Percentiles rank a stretch among this genome's conserved stretches.
These are phyloP conservation scores for Acanthosepion pharaonis DNA, from an alignment of 2,888 invertebrate genomes.

Conservation along the genomic window DNA sequence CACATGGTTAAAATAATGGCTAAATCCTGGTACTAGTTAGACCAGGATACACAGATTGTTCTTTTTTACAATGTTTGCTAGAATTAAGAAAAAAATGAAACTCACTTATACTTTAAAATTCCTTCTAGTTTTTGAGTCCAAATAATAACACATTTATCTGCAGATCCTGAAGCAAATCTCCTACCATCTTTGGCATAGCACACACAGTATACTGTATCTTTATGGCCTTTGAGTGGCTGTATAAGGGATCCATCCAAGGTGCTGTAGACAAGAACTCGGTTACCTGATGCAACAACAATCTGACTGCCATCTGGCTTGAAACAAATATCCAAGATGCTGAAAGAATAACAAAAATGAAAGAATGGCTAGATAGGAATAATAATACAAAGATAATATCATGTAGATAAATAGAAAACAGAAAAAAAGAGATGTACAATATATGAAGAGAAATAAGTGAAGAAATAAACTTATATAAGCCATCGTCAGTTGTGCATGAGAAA, in stretches of 20 bases:
- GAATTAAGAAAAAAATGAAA: conserved; percentile 56
- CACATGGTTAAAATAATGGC: too few relatives aligned
- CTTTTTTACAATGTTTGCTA: neutral
- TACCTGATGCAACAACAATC: conserved; percentile 93
- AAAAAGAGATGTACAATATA: neutral
- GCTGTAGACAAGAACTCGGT: conserved; percentile 95
- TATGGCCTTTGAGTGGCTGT: conserved; percentile 95
- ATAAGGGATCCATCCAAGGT: conserved; percentile 91
- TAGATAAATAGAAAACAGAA: neutral
- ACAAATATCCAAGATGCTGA: conserved; percentile 93
- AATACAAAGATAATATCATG: neutral
- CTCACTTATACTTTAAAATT: conserved; percentile 94
- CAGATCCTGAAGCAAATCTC: conserved; percentile 96
- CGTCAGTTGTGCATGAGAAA: too few relatives aligned
- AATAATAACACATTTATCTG: conserved; percentile 97
- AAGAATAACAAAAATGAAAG: conserved; percentile 54
- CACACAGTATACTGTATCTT: conserved; percentile 92
- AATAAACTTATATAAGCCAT: too few relatives aligned
- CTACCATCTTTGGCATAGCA: conserved; percentile 95
- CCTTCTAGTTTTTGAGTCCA: conserved; percentile 98
- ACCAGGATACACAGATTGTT: too few relatives aligned
- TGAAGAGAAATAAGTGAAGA: too few relatives aligned
- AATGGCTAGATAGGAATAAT: neutral
- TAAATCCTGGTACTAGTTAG: too few relatives aligned
- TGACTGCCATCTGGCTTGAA: conserved; percentile 96